Base-by-base conservation (phyloP, 2,888 invertebrate genomes). In the Seira ritae region DNA sequence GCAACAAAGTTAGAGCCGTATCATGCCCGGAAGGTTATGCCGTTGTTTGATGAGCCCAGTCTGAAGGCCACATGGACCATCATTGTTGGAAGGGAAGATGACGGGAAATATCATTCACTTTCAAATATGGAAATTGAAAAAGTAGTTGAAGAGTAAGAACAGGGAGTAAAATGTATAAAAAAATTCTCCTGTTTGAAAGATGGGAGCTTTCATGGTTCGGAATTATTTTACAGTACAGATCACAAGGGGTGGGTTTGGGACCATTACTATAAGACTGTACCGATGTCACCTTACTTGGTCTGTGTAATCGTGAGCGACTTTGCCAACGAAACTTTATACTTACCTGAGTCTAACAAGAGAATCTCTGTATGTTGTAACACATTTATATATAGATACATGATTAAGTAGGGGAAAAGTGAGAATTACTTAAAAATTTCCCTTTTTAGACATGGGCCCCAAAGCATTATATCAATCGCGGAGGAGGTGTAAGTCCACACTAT, bases 1-100 rank as follows among this genome's bases (percentile, higher is more conserved):
- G 66, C 79, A 0, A 87, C 88, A 1, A 85, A 88, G 74, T 85
- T 87, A 68, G 86, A 88, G 37, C 81, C 87, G 0, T 83, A 86
- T 10, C 86, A 88, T 42, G 87, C 87, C 0, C 46, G 87, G 15
- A 67, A 80, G 55, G 85, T 85, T 17, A 78, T 84, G 12, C 87
- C 87, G 4, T 83, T 80, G 20, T 86, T 86, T 68, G 87, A 87
- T 74, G 87, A 88, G 31, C 87, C 88, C 1, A 71, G 65, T 3
- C n/a, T 85, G 50, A 88, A 88, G 66, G 87, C 88, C 6, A 72
- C 31, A 8, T 86, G 86, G 86, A 78, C 60, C 19, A 69, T 87
- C 17, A 69, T 67, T 3, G 70, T 65, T 17, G 80, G 68, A 24
- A 60, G 73, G 17, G 37, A 20, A 15, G 15, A 22, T 19, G 23